A percentile compares a stretch with the other conserved stretches of the same genome.
Evolutionary conservation across 2,888 invertebrate species (phyloP).

Genomic region (Dyspetes luteomarginatus): DNA sequence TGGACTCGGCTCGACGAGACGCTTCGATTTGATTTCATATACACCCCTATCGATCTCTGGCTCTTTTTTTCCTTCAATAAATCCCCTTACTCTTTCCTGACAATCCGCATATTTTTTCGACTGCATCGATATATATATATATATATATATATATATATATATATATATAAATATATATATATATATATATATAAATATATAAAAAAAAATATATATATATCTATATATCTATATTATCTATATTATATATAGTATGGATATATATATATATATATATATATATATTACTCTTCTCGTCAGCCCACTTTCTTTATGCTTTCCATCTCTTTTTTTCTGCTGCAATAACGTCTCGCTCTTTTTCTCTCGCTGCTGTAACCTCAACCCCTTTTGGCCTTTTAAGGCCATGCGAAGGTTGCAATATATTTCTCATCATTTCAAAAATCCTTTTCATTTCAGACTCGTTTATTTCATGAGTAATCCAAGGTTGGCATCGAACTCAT

Average conservation of each 20-base stretch:
- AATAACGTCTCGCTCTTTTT: constrained; percentile 11
- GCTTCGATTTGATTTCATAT: constrained; percentile 33
- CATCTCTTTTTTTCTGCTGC: constrained; percentile 3
- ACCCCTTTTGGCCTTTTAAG: not conserved
- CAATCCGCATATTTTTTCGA: not conserved
- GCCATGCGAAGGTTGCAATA: not conserved
- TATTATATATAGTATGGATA: too few species aligned
- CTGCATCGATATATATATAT: not conserved
- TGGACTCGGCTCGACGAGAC: constrained; percentile 33
- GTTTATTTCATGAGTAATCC: not conserved
- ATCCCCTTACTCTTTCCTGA: not conserved
- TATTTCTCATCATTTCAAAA: constrained; percentile 13
- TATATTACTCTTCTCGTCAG: too few species aligned
- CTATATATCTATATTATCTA: too few species aligned
- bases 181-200: too few species aligned
- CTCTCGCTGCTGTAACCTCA: too few species aligned
- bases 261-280: not conserved
- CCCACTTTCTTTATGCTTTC: not conserved
- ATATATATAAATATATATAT: too few species aligned
- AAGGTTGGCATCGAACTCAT: not conserved
- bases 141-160: too few species aligned
- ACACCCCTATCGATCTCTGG: not conserved
- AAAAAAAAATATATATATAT: too few species aligned
- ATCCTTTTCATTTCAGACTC: not conserved
- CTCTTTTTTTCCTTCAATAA: not conserved